Evolutionary conservation across 1,140 invertebrate species (phyloP).

Genomic region (Uloborus diversus): DNA sequence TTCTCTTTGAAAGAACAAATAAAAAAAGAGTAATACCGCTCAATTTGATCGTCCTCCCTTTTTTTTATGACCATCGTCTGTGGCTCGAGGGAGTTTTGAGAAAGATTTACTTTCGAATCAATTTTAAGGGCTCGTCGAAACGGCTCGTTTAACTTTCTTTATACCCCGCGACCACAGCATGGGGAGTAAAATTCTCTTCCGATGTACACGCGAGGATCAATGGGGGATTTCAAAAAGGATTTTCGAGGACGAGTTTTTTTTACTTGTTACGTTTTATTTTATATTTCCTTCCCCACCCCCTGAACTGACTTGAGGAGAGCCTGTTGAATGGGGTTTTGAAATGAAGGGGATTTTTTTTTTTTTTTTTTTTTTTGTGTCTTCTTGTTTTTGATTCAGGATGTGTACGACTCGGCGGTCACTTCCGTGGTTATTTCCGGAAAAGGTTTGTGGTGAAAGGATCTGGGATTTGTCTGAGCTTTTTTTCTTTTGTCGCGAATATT

Average conservation of each 20-base stretch:
- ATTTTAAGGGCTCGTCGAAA: slow-evolving; percentile 50
- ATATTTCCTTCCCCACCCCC: background rate
- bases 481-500: too few species aligned
- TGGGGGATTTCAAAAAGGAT: slow-evolving; percentile 51
- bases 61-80: background rate
- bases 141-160: slow-evolving; percentile 53
- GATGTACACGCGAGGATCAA: slow-evolving; percentile 28
- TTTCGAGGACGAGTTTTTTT: slow-evolving; percentile 21
- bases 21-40: slow-evolving; percentile 29
- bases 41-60: slow-evolving; percentile 35
- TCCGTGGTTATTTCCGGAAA: background rate
- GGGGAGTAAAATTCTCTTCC: slow-evolving; percentile 34
- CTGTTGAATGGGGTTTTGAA: background rate
- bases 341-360: background rate
- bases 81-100: slow-evolving; percentile 41
- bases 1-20: background rate
- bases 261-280: slow-evolving; percentile 25
- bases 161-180: slow-evolving; percentile 24
- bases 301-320: background rate
- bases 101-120: slow-evolving; percentile 53
- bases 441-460: too few species aligned
- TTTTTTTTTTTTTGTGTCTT: background rate
- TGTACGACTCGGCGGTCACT: background rate
- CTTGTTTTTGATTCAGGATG: background rate
- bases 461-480: too few species aligned